phyloP scores from a whole-genome alignment of 2,113 vertebrate genomes.

The Gopherus evgoodei region DNA sequence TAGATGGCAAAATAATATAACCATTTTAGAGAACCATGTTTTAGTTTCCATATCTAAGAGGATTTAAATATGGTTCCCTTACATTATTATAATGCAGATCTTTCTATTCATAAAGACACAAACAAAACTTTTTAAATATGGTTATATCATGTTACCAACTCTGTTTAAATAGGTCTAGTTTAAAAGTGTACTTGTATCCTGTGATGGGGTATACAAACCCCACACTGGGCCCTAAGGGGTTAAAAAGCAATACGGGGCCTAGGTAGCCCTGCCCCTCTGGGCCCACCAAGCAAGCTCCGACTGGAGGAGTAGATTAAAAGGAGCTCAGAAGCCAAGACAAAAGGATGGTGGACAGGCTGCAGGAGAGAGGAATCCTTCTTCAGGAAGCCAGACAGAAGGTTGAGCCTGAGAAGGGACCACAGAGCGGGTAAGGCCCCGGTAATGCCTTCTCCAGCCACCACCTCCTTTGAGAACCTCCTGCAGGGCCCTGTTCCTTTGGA shows the following conservation, averaged over 20 bases:
- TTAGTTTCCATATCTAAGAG: background rate
- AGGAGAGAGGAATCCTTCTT: background rate
- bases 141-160: background rate
- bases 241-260: background rate
- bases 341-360: background rate
- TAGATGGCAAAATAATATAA: background rate
- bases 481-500: background rate
- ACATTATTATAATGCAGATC: background rate
- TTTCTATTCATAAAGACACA: background rate
- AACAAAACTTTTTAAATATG: conserved; percentile 12
- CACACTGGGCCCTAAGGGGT: background rate
- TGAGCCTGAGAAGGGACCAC: background rate
- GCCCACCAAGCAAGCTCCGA: too few species aligned
- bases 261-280: too few species aligned
- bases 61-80: background rate
- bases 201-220: background rate
- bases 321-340: background rate
- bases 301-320: background rate
- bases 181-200: background rate
- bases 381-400: background rate
- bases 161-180: background rate
- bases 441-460: background rate
- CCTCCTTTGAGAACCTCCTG: background rate
- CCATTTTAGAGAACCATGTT: background rate
- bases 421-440: background rate